These are phyloP conservation scores for Cirrhinus mrigala DNA, from an alignment of 2,797 vertebrate species.

Conservation along the genomic window DNA sequence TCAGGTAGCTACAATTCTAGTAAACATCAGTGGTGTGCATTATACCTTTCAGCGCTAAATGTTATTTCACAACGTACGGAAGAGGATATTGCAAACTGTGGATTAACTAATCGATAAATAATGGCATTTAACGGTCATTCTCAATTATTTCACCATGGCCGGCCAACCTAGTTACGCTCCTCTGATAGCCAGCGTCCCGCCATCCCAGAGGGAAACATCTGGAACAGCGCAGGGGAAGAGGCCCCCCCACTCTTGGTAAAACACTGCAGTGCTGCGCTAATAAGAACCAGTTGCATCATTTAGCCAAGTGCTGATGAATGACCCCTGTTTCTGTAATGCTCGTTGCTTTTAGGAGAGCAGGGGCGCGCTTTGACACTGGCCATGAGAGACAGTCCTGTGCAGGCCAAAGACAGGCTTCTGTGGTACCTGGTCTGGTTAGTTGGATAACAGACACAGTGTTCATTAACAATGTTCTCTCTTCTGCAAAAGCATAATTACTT, in stretches of 20 bases:
- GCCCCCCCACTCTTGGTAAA: conserved; percentile 46
- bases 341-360: conserved; percentile 24
- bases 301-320: conserved; percentile 59
- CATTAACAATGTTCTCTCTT: not conserved
- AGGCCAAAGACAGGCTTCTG: conserved; percentile 3
- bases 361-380: conserved; percentile 11
- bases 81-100: not conserved
- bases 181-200: conserved; percentile 46
- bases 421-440: not conserved
- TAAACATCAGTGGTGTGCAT: not conserved
- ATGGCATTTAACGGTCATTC: conserved; percentile 40
- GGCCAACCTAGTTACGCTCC: conserved; percentile 30
- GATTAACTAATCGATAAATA: conserved; percentile 44
- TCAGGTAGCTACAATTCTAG: not conserved
- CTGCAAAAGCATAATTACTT: not conserved
- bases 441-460: conserved; percentile 10
- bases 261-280: conserved; percentile 58
- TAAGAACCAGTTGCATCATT: conserved; percentile 62
- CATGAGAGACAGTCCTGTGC: conserved; percentile 48
- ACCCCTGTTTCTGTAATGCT: conserved; percentile 44
- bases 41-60: not conserved
- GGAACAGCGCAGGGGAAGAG: conserved; percentile 52
- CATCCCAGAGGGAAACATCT: conserved; percentile 56
- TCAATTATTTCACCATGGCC: conserved; percentile 44
- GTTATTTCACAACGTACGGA: not conserved